A percentile compares a stretch with the other conserved stretches of the same genome.
Conservation (phyloP, 2,888 invertebrate species). For the Cylindroiulus punctatus region DNA sequence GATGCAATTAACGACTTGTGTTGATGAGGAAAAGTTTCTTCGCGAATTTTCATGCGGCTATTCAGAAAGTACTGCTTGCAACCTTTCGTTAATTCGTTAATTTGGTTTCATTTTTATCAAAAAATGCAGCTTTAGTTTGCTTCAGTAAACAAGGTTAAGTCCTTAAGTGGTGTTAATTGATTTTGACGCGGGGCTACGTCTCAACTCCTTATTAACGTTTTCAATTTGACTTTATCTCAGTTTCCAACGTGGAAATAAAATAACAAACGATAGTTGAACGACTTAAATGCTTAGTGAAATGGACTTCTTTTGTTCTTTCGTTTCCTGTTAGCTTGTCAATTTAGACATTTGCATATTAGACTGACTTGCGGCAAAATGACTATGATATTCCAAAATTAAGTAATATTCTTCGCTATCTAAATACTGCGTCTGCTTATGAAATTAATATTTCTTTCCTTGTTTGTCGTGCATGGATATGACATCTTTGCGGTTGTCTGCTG, state of each 20-base stretch:
- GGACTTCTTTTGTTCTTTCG: conserved; percentile 15
- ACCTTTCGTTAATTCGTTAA: not conserved
- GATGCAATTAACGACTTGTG: not conserved
- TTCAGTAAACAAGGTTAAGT: conserved; percentile 12
- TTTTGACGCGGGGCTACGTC: conserved; percentile 23
- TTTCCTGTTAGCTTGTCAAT: not conserved
- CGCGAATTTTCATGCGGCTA: not conserved
- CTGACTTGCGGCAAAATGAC: not conserved
- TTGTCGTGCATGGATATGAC: not conserved
- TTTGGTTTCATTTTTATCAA: not conserved
- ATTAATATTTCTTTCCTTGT: not conserved
- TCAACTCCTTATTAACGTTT: not conserved
- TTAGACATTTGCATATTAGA: conserved; percentile 14
- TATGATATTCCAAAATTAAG: not conserved
- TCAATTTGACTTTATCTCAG: conserved; percentile 16
- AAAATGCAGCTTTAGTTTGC: not conserved
- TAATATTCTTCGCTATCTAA: not conserved
- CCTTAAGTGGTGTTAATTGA: conserved; percentile 45
- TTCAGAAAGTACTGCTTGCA: not conserved
- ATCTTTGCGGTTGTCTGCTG: not conserved
- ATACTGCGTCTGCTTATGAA: not conserved
- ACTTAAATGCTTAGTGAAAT: conserved; percentile 14
- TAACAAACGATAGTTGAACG: not conserved
- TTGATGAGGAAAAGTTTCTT: not conserved
- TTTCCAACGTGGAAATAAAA: conserved; percentile 30